Conservation (phyloP, 2,113 vertebrate species). For the Oophaga pumilio region DNA sequence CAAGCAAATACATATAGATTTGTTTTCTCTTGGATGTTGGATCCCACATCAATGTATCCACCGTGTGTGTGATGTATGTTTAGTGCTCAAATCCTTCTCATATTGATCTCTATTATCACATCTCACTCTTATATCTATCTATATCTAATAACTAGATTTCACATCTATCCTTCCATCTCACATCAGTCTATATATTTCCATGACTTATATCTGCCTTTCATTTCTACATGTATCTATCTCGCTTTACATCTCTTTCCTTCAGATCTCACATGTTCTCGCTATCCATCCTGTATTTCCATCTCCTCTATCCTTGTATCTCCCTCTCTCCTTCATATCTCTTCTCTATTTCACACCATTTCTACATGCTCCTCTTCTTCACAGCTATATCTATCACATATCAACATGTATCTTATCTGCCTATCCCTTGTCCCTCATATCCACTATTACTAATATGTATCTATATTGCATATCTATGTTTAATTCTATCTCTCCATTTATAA, state of each 20-base stretch:
- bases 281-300: too few species aligned
- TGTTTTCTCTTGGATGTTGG: neutral
- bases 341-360: neutral
- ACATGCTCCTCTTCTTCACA: too few species aligned
- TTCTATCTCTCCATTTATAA: too few species aligned
- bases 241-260: neutral
- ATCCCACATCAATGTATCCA: neutral
- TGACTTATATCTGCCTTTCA: neutral
- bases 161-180: neutral
- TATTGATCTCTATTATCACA: neutral
- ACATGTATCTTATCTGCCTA: too few species aligned
- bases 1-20: neutral
- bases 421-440: too few species aligned
- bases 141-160: neutral
- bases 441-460: too few species aligned
- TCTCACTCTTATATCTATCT: neutral
- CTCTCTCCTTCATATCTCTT: neutral
- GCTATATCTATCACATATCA: too few species aligned
- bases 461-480: too few species aligned
- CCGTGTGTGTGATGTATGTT: neutral
- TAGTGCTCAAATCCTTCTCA: neutral
- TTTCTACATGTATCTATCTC: neutral
- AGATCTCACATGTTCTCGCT: too few species aligned
- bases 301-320: too few species aligned
- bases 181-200: neutral